Conservation (phyloP, 2,797 vertebrate species). For the Lophotriccus pileatus region DNA sequence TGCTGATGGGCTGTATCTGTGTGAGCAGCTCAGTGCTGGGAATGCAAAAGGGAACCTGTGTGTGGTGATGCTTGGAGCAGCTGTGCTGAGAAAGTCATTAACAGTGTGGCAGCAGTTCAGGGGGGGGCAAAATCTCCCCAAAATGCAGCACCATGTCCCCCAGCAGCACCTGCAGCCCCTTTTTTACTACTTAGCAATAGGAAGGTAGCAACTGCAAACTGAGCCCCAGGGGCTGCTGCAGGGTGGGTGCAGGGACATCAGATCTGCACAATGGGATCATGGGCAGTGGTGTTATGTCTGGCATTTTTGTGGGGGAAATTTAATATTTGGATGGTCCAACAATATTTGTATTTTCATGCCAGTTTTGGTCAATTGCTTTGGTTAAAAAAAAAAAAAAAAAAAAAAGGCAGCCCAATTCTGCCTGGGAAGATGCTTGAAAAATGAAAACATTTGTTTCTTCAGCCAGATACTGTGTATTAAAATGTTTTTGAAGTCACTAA, state of each 20-base stretch:
- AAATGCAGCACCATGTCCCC: accelerated
- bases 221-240: background rate
- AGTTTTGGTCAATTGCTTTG: background rate
- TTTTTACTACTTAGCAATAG: background rate
- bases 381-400: background rate
- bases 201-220: background rate
- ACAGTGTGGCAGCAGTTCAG: background rate
- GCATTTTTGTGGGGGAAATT: background rate
- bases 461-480: background rate
- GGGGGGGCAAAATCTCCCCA: background rate
- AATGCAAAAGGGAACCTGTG: background rate
- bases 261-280: background rate
- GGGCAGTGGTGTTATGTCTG: background rate
- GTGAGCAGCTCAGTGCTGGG: background rate
- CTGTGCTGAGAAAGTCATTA: background rate
- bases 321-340: background rate
- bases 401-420: background rate
- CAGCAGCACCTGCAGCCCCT: background rate
- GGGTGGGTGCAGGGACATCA: background rate
- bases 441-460: background rate
- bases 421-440: background rate
- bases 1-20: constrained; percentile 16
- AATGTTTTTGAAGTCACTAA: background rate
- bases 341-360: background rate
- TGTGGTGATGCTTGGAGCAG: background rate